These are phyloP conservation scores for Limosa lapponica DNA, from an alignment of 2,797 vertebrate species.

Conservation along the genomic window DNA sequence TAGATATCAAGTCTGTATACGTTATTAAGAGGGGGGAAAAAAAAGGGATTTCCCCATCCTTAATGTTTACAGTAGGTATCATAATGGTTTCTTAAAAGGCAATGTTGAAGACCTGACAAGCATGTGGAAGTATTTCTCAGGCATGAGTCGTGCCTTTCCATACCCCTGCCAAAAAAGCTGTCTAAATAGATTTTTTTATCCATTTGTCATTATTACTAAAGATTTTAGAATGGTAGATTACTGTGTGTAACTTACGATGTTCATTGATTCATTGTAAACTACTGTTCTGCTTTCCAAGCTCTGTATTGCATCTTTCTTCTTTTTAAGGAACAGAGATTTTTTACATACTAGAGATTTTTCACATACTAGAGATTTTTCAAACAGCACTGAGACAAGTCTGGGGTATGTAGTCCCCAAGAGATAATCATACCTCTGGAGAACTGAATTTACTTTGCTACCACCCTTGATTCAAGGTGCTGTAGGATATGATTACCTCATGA, in stretches of 20 bases:
- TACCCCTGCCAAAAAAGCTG: background rate
- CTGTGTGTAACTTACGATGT: fast-evolving
- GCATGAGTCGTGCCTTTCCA: background rate
- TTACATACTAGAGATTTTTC: background rate
- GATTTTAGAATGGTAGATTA: background rate
- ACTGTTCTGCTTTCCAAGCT: background rate
- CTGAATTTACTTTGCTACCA: background rate
- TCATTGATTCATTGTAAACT: background rate
- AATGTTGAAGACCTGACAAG: background rate
- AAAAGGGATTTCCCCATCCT: background rate
- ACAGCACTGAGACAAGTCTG: background rate
- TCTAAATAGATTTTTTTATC: background rate
- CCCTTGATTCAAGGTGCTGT: background rate
- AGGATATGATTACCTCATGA: background rate
- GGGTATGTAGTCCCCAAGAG: background rate
- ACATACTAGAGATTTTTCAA: background rate
- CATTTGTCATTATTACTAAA: background rate
- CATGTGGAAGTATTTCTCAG: background rate
- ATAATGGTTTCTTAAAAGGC: background rate
- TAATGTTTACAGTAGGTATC: background rate
- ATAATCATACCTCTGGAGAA: background rate
- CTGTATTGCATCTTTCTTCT: background rate
- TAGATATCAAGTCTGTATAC: background rate
- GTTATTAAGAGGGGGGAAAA: background rate
- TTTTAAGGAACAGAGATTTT: background rate